Evolutionary conservation across 2,797 vertebrate species (phyloP), one percentile per base, ranked within the genome.

Genomic region (Acanthurus tractus): DNA sequence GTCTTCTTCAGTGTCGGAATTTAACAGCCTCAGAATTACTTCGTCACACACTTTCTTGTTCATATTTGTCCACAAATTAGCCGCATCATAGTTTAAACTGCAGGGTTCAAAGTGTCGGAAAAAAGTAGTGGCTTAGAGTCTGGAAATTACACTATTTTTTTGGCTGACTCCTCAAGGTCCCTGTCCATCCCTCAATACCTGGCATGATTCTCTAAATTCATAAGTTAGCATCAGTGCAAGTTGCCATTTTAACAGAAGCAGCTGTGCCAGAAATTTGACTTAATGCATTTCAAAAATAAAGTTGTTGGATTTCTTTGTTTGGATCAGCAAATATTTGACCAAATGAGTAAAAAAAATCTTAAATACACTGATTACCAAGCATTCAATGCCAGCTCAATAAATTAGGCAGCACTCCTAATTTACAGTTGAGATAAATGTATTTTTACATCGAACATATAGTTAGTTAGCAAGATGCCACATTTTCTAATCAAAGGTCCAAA

Each of bases 401-500:
- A 29, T 29, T 29, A 29, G 3, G 3, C 25, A 4, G 25, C 25
- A 29, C 5, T 29, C 25, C 25, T 49, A 9, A 25, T 44, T 44
- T 15, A 54, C 12, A 63, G 6, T 52, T 52, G 4, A 14, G 11
- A 50, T 42, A 38, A 50, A 40, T 36, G 15, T 2, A 52, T 8
- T 9, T 61, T 56, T n/a, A 14, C 13, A 52, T 52, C 34, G 7
- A 50, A 40, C 36, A 56, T 70, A 49, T 22, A 40, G 25, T 22
- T 8, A 53, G 22, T 29, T 12, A 46, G 25, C 7, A 73, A 29
- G 58, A 52, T 23, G n/a, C 8, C 18, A 40, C 8, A 29, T 54
- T 69, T 73, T 20, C 13, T 17, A 56, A 70, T 34, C 42, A 45
- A 44, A 14, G 45, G 36, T 23, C 22, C 45, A 13, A 42, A 59